Percentiles rank a stretch among this genome's conserved stretches.
Conservation (phyloP, 2,113 vertebrate species). For the Neolamprologus falcicula region DNA sequence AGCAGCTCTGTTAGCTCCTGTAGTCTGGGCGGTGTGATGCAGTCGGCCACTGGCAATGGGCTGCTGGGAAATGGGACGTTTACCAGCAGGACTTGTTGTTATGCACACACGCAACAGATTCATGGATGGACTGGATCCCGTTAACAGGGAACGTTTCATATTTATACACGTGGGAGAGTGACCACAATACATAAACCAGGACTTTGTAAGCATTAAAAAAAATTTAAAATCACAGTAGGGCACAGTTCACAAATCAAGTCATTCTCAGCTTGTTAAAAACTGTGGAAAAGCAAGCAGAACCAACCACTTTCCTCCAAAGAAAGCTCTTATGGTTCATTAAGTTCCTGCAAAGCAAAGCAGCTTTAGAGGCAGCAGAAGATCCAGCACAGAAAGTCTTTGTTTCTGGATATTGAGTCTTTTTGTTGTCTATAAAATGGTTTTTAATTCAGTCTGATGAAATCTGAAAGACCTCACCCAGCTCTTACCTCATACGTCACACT, state of each 20-base stretch:
- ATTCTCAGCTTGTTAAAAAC: background rate
- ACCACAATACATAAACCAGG: background rate
- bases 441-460: background rate
- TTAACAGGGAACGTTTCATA: background rate
- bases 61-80: background rate
- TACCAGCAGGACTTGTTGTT: background rate
- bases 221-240: accelerated
- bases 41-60: background rate
- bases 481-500: background rate
- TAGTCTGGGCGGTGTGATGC: background rate
- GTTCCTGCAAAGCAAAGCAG: background rate
- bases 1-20: background rate
- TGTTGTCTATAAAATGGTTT: background rate
- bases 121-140: background rate
- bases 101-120: background rate
- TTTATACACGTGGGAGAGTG: background rate
- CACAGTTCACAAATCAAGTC: background rate
- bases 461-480: background rate
- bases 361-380: background rate
- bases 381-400: background rate
- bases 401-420: background rate
- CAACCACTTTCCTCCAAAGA: background rate
- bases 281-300: background rate
- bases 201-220: background rate
- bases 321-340: background rate